These are phyloP conservation scores for Pyrocephalus nanus DNA, from an alignment of 2,797 vertebrate species.

Conservation along the genomic window DNA sequence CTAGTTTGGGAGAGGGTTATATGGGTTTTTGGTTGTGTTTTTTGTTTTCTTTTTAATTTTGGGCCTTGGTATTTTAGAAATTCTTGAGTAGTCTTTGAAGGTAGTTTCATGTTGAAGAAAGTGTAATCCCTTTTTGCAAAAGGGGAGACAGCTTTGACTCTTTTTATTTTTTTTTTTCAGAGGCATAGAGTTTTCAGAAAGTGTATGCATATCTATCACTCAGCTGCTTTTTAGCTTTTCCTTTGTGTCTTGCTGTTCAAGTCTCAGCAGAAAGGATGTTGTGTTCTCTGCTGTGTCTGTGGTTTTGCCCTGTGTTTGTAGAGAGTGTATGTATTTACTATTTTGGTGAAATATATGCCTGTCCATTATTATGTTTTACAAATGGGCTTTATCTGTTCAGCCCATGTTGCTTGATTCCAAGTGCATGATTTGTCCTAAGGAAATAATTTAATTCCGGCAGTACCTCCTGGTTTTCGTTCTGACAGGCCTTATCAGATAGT, in stretches of 20 bases:
- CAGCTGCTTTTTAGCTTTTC: background rate
- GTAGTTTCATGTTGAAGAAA: slow-evolving; percentile 50
- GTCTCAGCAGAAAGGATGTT: slow-evolving; percentile 51
- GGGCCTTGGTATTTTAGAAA: slow-evolving; percentile 32
- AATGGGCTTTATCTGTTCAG: slow-evolving; percentile 55
- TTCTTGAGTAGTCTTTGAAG: slow-evolving; percentile 54
- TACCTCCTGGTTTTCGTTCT: slow-evolving; percentile 51
- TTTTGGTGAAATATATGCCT: slow-evolving; percentile 35
- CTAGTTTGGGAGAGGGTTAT: background rate
- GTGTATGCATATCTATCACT: slow-evolving; percentile 1
- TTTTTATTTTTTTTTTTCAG: background rate
- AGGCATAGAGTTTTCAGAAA: background rate
- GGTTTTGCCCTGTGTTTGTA: slow-evolving; percentile 43
- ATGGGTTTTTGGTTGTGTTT: background rate
- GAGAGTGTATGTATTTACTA: slow-evolving; percentile 41
- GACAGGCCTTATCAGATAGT: slow-evolving; percentile 57
- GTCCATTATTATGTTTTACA: slow-evolving; percentile 44
- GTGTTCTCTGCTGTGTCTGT: background rate
- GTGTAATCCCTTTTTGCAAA: slow-evolving; percentile 31
- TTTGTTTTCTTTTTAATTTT: background rate
- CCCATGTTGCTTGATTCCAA: slow-evolving; percentile 20
- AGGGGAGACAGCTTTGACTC: slow-evolving; percentile 8
- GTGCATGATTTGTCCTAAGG: slow-evolving; percentile 49
- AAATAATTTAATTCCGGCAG: slow-evolving; percentile 63
- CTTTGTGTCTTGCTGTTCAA: slow-evolving; percentile 30